Conservation (phyloP, 2,113 vertebrate species). For the Psephotus haematonotus region DNA sequence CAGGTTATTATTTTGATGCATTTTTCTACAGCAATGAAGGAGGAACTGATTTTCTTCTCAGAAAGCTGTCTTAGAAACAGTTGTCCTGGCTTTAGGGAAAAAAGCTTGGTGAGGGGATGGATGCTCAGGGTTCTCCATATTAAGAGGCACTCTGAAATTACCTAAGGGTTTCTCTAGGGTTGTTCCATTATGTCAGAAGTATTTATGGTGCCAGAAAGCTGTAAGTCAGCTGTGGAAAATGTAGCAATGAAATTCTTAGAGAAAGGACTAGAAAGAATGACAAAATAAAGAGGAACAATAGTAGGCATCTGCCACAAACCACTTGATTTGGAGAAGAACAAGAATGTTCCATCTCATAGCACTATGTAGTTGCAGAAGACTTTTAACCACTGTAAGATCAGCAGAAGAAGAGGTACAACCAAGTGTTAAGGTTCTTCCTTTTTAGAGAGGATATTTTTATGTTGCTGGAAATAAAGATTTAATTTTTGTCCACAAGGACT, state of each 20-base stretch:
- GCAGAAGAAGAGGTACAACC: not conserved
- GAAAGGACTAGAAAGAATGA: slow-evolving; percentile 29
- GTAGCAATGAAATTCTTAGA: slow-evolving; percentile 8
- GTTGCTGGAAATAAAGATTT: slow-evolving; percentile 48
- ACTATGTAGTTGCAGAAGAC: not conserved
- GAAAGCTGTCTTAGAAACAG: not conserved
- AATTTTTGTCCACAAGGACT: slow-evolving; percentile 23
- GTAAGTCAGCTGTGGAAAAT: not conserved
- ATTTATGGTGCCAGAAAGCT: slow-evolving; percentile 17
- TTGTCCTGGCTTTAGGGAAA: not conserved
- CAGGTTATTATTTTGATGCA: not conserved
- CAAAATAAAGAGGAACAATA: not conserved
- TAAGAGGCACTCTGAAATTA: slow-evolving; percentile 41
- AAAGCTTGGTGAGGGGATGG: not conserved
- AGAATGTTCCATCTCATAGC: not conserved
- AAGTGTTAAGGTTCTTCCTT: not conserved
- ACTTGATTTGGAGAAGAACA: not conserved
- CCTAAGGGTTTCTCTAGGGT: slow-evolving; percentile 54
- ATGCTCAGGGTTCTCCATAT: not conserved
- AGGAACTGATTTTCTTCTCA: not conserved
- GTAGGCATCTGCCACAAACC: not conserved
- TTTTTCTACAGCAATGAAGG: not conserved
- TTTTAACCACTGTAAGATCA: not conserved
- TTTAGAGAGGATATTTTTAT: not conserved
- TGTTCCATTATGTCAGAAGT: slow-evolving; percentile 53